These are phyloP conservation scores for Oenanthe melanoleuca DNA, from an alignment of 2,113 vertebrate genomes.

Conservation along the genomic window DNA sequence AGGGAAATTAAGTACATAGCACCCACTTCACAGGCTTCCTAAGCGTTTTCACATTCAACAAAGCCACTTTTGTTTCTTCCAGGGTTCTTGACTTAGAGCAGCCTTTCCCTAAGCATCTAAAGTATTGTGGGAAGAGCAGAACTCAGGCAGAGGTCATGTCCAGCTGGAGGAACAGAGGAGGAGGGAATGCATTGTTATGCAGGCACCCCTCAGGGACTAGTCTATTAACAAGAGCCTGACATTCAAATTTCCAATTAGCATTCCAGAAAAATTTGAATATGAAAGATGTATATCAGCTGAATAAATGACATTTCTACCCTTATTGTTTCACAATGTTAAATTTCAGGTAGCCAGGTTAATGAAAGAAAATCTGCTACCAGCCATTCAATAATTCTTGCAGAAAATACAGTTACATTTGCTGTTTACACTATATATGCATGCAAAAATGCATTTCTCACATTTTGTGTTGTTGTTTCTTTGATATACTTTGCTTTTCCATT, in stretches of 20 bases:
- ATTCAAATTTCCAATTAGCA: slow-evolving; percentile 14
- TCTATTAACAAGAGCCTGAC: background rate
- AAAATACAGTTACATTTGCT: background rate
- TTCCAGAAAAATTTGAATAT: background rate
- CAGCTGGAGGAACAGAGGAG: background rate
- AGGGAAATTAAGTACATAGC: background rate
- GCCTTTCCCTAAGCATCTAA: background rate
- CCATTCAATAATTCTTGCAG: background rate
- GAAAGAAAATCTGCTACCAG: background rate
- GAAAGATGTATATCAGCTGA: background rate
- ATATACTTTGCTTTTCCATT: background rate
- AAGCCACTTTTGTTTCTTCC: background rate
- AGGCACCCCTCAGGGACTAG: background rate
- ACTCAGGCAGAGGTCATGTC: background rate
- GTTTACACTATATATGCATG: background rate
- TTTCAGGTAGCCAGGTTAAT: background rate
- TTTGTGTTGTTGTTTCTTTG: background rate
- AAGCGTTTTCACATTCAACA: rapidly evolving
- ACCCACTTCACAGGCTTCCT: background rate
- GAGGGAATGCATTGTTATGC: background rate
- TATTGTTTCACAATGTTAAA: background rate
- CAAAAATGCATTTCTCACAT: background rate
- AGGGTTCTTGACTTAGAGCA: background rate
- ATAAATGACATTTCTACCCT: slow-evolving; percentile 10
- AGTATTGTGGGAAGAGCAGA: background rate